Conservation (phyloP, 2,888 invertebrate genomes). For the Odiellus spinosus region DNA sequence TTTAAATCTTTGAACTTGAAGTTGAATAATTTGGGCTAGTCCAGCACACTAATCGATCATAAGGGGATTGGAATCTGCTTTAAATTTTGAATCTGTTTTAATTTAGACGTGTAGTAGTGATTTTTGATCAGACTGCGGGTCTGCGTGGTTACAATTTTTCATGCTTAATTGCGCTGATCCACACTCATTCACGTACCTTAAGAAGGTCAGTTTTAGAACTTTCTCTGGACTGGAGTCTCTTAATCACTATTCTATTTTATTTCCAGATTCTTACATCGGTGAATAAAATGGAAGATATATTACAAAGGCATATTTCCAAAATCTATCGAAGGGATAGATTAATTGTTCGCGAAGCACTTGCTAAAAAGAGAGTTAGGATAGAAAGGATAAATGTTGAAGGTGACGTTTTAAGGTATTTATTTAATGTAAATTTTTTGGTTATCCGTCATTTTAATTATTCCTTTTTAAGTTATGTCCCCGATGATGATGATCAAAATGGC, state of each 20-base stretch:
- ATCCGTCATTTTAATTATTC: neutral
- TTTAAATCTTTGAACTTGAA: too few species aligned
- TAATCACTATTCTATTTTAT: neutral
- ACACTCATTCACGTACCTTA: neutral
- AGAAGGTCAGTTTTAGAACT: neutral
- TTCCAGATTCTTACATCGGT: neutral
- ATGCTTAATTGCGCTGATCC: neutral
- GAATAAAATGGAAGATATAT: slow-evolving; percentile 19
- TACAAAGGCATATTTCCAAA: slow-evolving; percentile 16
- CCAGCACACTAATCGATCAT: too few species aligned
- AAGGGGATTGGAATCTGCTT: too few species aligned
- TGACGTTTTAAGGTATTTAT: slow-evolving; percentile 24
- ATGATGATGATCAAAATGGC: slow-evolving; percentile 27
- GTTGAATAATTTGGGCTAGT: too few species aligned
- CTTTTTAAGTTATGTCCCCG: slow-evolving; percentile 27
- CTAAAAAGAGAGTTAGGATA: slow-evolving; percentile 21
- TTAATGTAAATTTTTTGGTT: neutral
- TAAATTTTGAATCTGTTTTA: too few species aligned
- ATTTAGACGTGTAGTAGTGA: too few species aligned
- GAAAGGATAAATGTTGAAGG: slow-evolving; percentile 25
- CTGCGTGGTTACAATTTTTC: too few species aligned
- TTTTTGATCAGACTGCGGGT: too few species aligned
- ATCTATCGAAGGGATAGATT: slow-evolving; percentile 15
- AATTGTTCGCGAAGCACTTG: slow-evolving; percentile 8
- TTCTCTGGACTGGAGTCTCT: neutral